Evolutionary conservation across 2,888 invertebrate species (phyloP).

Genomic region (Tridacna crocea): DNA sequence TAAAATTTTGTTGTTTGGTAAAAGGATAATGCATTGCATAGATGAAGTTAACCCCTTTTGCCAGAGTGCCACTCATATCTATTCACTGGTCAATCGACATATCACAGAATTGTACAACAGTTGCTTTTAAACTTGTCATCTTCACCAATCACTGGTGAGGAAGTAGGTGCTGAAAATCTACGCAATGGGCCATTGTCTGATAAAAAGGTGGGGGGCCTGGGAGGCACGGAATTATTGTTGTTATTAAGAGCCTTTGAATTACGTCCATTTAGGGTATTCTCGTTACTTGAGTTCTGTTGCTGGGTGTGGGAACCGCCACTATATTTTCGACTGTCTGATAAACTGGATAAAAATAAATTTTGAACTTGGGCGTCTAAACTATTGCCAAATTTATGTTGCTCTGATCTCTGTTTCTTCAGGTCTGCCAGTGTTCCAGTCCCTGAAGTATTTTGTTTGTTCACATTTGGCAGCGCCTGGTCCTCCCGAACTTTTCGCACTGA

Average conservation of each 20-base stretch:
- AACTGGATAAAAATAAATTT: constrained; percentile 74
- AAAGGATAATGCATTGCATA: not conserved
- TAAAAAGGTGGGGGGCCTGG: constrained; percentile 53
- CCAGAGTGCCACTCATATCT: not conserved
- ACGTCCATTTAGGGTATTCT: constrained; percentile 64
- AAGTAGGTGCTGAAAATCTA: constrained; percentile 72
- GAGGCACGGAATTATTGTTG: constrained; percentile 49
- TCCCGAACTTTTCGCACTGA: constrained; percentile 39
- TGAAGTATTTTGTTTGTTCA: constrained; percentile 29
- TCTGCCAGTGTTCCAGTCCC: constrained; percentile 91
- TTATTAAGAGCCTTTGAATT: constrained; percentile 66
- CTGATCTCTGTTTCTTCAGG: constrained; percentile 93
- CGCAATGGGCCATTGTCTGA: constrained; percentile 68
- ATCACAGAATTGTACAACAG: constrained; percentile 78
- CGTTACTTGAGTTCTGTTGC: constrained; percentile 17
- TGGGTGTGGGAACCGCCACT: constrained; percentile 29
- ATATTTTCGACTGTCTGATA: constrained; percentile 65
- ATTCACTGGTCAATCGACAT: not conserved
- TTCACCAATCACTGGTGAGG: constrained; percentile 72
- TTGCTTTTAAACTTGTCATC: constrained; percentile 74
- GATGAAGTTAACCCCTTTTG: not conserved
- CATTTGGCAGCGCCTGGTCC: constrained; percentile 23
- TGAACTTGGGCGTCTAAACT: constrained; percentile 73
- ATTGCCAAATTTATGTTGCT: constrained; percentile 67
- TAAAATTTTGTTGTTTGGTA: not conserved